Evolutionary conservation across 1,140 invertebrate genomes (phyloP).

Genomic region (Drosophila littoralis): DNA sequence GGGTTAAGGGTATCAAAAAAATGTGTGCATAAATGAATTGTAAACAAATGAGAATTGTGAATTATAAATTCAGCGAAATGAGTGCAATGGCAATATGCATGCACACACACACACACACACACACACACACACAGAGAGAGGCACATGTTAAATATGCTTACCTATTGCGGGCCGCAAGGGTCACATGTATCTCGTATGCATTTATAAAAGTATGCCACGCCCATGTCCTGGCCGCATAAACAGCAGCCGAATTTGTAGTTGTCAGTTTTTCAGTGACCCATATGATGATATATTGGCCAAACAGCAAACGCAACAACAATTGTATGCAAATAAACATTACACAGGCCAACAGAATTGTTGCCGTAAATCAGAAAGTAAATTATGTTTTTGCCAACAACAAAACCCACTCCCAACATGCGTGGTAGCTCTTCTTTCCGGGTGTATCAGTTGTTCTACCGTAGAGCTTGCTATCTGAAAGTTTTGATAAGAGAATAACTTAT

Average conservation of each 20-base stretch:
- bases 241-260: constrained; percentile 67
- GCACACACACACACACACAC: too few relatives aligned
- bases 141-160: constrained; percentile 61
- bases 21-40: constrained; percentile 82
- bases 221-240: constrained; percentile 51
- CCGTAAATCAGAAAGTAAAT: constrained; percentile 49
- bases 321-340: constrained; percentile 73
- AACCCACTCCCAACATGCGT: constrained; percentile 11
- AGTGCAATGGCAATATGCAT: not conserved
- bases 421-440: too few relatives aligned
- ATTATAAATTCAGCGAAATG: constrained; percentile 63
- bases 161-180: constrained; percentile 46
- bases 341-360: constrained; percentile 42
- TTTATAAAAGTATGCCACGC: constrained; percentile 25
- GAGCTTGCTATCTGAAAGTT: too few relatives aligned
- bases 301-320: constrained; percentile 41
- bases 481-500: too few relatives aligned
- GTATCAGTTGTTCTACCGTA: too few relatives aligned
- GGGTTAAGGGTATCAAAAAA: too few relatives aligned
- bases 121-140: constrained; percentile 36
- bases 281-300: constrained; percentile 71
- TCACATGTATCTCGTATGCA: not conserved
- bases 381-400: constrained; percentile 24
- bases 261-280: constrained; percentile 58
- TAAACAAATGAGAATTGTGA: constrained; percentile 72